Evolutionary conservation across 2,888 invertebrate species (phyloP).

Genomic region (Patella caerulea): DNA sequence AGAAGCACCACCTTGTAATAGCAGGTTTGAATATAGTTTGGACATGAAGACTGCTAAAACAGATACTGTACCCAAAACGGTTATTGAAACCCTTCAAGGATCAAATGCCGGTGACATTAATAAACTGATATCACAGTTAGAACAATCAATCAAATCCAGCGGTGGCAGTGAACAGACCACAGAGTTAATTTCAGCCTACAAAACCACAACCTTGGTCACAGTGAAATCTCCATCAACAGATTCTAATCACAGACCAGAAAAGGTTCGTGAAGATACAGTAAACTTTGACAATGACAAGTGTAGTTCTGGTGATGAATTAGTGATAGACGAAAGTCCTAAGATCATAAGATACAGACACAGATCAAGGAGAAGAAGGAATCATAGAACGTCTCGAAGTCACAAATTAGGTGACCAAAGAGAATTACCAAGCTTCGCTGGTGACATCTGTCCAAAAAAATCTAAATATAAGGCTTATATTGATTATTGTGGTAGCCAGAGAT

Average conservation of each 20-base stretch:
- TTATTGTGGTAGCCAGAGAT: background rate
- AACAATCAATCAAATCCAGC: background rate
- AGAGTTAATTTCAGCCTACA: background rate
- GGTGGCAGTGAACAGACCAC: background rate
- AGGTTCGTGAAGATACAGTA: background rate
- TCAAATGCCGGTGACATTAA: background rate
- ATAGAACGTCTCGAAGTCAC: background rate
- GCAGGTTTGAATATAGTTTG: no score
- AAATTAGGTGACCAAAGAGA: background rate
- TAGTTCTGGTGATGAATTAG: constrained; percentile 4
- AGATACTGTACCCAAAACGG: no score
- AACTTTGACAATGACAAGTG: background rate
- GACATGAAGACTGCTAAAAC: no score
- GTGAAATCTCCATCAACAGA: background rate
- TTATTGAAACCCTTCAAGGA: no score
- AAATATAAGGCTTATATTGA: background rate
- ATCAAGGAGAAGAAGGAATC: background rate
- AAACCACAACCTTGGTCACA: background rate
- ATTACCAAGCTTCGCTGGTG: background rate
- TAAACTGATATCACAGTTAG: background rate
- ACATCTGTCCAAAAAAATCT: background rate
- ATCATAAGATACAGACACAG: background rate
- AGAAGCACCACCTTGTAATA: no score
- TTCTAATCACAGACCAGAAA: background rate
- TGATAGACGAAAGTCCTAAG: background rate